phyloP scores from a whole-genome alignment of 2,888 invertebrate species.

The Chesias legatella region DNA sequence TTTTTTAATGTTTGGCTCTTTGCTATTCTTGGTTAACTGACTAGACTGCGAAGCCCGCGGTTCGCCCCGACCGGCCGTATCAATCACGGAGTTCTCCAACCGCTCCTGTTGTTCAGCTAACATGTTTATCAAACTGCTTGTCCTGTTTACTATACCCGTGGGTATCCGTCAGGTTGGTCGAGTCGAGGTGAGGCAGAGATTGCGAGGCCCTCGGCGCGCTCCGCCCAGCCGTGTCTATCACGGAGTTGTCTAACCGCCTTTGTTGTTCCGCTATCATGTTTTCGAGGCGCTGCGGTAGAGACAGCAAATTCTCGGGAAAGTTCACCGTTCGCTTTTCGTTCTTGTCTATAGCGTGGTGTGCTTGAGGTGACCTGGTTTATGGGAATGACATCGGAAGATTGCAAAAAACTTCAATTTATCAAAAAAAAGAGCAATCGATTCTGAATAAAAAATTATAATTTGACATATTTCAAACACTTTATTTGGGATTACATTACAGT shows the following conservation, averaged over 20 bases:
- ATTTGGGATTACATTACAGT: too few species aligned
- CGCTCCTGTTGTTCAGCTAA: constrained; percentile 24
- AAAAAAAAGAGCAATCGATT: too few species aligned
- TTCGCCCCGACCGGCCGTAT: constrained; percentile 48
- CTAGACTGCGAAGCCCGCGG: constrained; percentile 54
- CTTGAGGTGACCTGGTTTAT: constrained; percentile 47
- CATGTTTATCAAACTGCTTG: too few species aligned
- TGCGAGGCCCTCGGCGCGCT: constrained; percentile 47
- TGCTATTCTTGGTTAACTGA: too few species aligned
- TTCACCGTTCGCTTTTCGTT: constrained; percentile 59
- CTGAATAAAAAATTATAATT: too few species aligned
- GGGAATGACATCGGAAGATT: too few species aligned
- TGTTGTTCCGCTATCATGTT: constrained; percentile 56
- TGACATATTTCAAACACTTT: too few species aligned
- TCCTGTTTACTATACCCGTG: constrained; percentile 11
- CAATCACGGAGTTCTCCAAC: constrained; percentile 49
- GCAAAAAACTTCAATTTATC: too few species aligned
- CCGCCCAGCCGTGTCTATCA: constrained; percentile 53
- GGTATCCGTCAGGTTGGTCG: constrained; percentile 37
- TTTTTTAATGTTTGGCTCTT: too few species aligned
- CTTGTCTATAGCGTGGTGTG: constrained; percentile 40
- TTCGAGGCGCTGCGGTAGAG: constrained; percentile 56
- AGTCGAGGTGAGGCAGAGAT: constrained; percentile 54
- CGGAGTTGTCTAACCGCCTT: constrained; percentile 47
- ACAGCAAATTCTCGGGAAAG: constrained; percentile 56